Percentiles rank a stretch among this genome's conserved stretches.
phyloP scores from a whole-genome alignment of 2,888 invertebrate genomes.

The Spilosoma lubricipeda region DNA sequence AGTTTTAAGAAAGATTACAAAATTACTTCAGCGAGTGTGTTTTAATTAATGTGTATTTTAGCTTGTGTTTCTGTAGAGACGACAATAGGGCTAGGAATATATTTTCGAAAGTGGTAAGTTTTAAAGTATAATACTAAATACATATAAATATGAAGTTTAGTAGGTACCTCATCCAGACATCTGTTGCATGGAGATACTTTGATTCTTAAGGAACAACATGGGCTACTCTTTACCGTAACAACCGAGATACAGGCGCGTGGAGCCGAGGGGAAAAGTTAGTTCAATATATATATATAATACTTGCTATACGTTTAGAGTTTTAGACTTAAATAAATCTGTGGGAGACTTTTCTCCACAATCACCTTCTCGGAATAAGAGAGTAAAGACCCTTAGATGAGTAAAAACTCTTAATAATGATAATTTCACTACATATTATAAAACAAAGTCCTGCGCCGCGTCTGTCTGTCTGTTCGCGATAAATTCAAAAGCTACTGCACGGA shows the following conservation, averaged over 20 bases:
- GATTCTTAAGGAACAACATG: too few relatives aligned
- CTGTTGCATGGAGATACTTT: too few relatives aligned
- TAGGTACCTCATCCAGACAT: background rate
- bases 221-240: too few relatives aligned
- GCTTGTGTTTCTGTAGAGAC: background rate
- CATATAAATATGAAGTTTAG: background rate
- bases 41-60: background rate
- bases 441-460: too few relatives aligned
- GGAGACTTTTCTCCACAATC: too few relatives aligned
- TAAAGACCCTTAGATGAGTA: background rate
- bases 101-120: background rate
- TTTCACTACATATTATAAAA: too few relatives aligned
- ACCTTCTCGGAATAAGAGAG: background rate
- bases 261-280: too few relatives aligned
- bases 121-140: background rate
- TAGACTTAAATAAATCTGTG: too few relatives aligned
- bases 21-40: background rate
- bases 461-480: too few relatives aligned
- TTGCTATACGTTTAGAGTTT: background rate
- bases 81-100: background rate
- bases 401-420: background rate
- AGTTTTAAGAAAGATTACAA: background rate
- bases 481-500: too few relatives aligned
- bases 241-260: too few relatives aligned
- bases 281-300: too few relatives aligned